phyloP scores from a whole-genome alignment of 2,797 vertebrate species.

The Sylvia borin region DNA sequence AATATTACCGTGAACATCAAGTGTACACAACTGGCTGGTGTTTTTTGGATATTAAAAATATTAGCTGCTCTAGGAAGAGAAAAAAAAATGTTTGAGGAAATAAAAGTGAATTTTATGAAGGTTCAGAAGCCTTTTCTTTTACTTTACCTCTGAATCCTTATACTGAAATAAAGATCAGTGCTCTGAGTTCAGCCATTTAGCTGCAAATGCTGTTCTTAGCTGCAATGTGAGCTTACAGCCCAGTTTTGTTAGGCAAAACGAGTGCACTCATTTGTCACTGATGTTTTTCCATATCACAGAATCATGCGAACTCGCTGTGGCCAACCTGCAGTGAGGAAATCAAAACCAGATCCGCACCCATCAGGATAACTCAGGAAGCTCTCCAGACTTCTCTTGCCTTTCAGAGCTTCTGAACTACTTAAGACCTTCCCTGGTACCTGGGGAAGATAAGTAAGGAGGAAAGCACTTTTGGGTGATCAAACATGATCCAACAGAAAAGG shows the following conservation, averaged over 20 bases:
- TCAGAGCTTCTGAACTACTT: neutral
- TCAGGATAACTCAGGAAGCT: fast-evolving
- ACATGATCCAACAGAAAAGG: neutral
- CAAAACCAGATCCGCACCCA: neutral
- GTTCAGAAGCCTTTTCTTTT: neutral
- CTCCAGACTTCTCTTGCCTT: neutral
- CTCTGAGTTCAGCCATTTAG: neutral
- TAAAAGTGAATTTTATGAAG: neutral
- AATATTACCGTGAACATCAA: neutral
- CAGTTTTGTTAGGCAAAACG: fast-evolving
- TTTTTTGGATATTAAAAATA: neutral
- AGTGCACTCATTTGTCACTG: neutral
- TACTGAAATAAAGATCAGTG: neutral
- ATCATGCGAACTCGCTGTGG: neutral
- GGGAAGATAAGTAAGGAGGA: neutral
- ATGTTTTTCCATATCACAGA: neutral
- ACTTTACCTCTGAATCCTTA: neutral
- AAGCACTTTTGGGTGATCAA: neutral
- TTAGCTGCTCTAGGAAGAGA: neutral
- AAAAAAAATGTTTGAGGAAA: neutral
- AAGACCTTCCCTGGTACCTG: neutral
- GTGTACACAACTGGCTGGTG: neutral
- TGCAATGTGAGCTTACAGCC: neutral
- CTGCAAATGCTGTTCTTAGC: neutral
- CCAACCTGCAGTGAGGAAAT: neutral